Evolutionary conservation across 2,797 vertebrate genomes (phyloP), one percentile per base, ranked within the genome.

Genomic region (Sylvia borin): DNA sequence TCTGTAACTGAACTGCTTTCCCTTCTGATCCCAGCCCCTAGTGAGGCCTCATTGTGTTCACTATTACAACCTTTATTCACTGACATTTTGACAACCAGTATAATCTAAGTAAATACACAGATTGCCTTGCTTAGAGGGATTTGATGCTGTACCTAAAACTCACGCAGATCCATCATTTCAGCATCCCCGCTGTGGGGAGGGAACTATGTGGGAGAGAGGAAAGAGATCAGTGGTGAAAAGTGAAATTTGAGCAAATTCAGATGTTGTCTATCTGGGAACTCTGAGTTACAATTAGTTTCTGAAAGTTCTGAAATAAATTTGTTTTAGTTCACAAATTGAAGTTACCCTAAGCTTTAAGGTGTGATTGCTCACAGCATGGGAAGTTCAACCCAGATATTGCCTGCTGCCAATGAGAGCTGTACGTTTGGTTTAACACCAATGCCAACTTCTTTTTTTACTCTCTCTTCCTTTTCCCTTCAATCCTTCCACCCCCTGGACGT

Each of bases 171-270:
- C 2, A 54, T 80, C 29, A 17, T 58, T 71, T 82, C 72, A 70
- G 17, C 0, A 0, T 60, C 45, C 20, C 12, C 0, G 0, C 51
- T 57, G 24, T 43, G 13, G 51, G 20, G 32, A 51, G 61, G 3
- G 29, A 38, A 9, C 27, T 17, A 26, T 64, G 36, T 51, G 47
- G 31, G 26, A 34, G 61, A 38, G 43, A 61, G 67, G 64, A 64
- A 62, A 34, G 76, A 60, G 60, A 64, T 55, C 55, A 9, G 2
- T 29, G n/a, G 53, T 77, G 68, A 71, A 58, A 61, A 75, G 84
- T 17, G 51, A 55, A 82, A 24, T 66, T 26, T 21, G 53, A 82
- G 43, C 22, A 42, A 20, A 29, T 65, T 16, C 45, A 71, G 45
- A 64, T 22, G 2, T 47, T 51, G 34, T 54, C 50, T 40, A 20